A percentile compares a stretch with the other conserved stretches of the same genome.
These are phyloP conservation scores for Pediacus dermestoides DNA, from an alignment of 2,888 invertebrate genomes.

Conservation along the genomic window DNA sequence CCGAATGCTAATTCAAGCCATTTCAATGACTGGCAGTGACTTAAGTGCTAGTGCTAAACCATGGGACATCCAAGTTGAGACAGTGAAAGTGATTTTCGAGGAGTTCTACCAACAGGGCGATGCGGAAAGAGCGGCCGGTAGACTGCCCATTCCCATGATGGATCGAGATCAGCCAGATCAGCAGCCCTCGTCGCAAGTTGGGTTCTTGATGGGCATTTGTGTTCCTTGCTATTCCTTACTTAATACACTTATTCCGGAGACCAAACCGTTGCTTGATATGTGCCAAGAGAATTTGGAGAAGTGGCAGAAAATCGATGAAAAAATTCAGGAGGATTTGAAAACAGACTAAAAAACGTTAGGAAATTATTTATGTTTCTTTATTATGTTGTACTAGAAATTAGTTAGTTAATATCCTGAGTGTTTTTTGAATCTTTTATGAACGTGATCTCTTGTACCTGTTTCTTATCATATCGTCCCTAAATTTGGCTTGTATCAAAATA, in stretches of 20 bases:
- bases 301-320: constrained; percentile 55
- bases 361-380: too few species aligned
- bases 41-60: constrained; percentile 81
- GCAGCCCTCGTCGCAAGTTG: constrained; percentile 76
- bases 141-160: constrained; percentile 71
- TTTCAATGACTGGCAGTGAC: constrained; percentile 82
- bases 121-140: constrained; percentile 47
- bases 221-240: constrained; percentile 75
- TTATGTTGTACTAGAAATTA: too few species aligned
- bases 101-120: constrained; percentile 73
- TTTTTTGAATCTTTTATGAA: too few species aligned
- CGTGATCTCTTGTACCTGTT: too few species aligned
- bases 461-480: too few species aligned
- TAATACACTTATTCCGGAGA: constrained; percentile 64
- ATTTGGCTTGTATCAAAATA: too few species aligned
- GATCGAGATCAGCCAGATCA: constrained; percentile 65
- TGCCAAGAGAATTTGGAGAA: constrained; percentile 60
- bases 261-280: constrained; percentile 66
- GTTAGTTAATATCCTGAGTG: too few species aligned
- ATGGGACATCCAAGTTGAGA: constrained; percentile 76
- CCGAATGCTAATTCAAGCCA: constrained; percentile 67
- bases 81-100: constrained; percentile 75
- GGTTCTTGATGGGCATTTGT: constrained; percentile 77
- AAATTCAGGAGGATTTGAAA: constrained; percentile 30
- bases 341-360: too few species aligned